phyloP scores from a whole-genome alignment of 2,888 invertebrate species.

The Tribolium freemani region DNA sequence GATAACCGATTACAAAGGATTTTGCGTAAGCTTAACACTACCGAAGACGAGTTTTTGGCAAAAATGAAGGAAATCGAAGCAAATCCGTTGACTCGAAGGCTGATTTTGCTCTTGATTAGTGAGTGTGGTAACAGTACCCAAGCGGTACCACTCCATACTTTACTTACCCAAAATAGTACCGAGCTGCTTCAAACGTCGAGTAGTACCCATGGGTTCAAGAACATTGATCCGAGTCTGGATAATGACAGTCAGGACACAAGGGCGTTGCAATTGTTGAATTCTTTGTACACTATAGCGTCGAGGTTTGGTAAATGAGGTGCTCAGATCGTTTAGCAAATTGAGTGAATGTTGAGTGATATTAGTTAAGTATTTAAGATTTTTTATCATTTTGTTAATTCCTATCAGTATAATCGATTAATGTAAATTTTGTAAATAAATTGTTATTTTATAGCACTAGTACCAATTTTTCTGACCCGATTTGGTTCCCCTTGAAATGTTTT shows the following conservation, averaged over 20 bases:
- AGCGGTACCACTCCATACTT: constrained; percentile 45
- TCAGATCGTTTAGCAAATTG: constrained; percentile 50
- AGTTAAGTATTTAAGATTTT: constrained; percentile 30
- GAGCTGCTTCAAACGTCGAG: constrained; percentile 47
- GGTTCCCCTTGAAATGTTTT: not conserved
- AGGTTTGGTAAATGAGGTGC: constrained; percentile 77
- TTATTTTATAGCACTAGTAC: constrained; percentile 25
- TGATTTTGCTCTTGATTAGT: constrained; percentile 83
- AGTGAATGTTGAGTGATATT: constrained; percentile 14
- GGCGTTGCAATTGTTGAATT: constrained; percentile 86
- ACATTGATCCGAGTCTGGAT: constrained; percentile 57
- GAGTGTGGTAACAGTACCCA: constrained; percentile 76
- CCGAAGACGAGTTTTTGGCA: constrained; percentile 81
- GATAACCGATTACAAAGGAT: constrained; percentile 82
- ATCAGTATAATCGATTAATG: constrained; percentile 7
- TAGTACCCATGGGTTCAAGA: constrained; percentile 31
- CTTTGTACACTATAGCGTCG: constrained; percentile 87
- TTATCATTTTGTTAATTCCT: constrained; percentile 24
- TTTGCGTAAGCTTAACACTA: constrained; percentile 81
- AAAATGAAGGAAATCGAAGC: constrained; percentile 87
- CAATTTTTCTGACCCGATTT: not conserved
- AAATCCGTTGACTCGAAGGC: constrained; percentile 80
- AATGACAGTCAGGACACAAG: constrained; percentile 77
- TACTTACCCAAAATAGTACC: constrained; percentile 41
- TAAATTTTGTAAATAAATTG: constrained; percentile 43